These are phyloP conservation scores for Tolmerus cingulatus DNA, from an alignment of 2,888 invertebrate species.

Conservation along the genomic window DNA sequence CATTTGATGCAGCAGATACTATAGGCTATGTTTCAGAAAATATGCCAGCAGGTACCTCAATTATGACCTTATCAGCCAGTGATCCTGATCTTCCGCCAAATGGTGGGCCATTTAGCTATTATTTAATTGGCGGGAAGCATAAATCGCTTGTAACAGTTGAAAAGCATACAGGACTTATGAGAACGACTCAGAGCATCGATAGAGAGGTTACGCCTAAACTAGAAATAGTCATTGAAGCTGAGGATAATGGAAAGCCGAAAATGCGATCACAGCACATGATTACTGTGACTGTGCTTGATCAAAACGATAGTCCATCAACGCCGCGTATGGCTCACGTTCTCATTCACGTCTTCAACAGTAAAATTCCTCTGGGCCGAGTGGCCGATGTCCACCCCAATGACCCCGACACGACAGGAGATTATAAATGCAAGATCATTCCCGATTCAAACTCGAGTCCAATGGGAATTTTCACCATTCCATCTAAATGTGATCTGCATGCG, in stretches of 20 bases:
- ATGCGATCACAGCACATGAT: constrained; percentile 84
- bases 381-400: constrained; percentile 94
- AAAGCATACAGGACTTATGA: constrained; percentile 79
- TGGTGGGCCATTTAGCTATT: constrained; percentile 88
- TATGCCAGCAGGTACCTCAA: constrained; percentile 81
- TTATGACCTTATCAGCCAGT: constrained; percentile 84
- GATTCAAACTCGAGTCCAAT: constrained; percentile 66
- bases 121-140: constrained; percentile 79
- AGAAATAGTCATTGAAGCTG: constrained; percentile 81
- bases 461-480: constrained; percentile 74
- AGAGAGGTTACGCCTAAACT: constrained; percentile 81
- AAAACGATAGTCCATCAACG: constrained; percentile 90
- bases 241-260: constrained; percentile 85
- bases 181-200: constrained; percentile 81
- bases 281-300: constrained; percentile 79
- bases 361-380: constrained; percentile 81
- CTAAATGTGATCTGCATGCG: constrained; percentile 82
- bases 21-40: constrained; percentile 86
- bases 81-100: constrained; percentile 92
- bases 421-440: constrained; percentile 81
- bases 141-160: constrained; percentile 79
- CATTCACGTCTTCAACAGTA: constrained; percentile 79
- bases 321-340: constrained; percentile 82
- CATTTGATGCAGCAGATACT: constrained; percentile 76
- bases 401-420: constrained; percentile 87